These are phyloP conservation scores for Dromius quadrimaculatus DNA, from an alignment of 2,888 invertebrate genomes.

Conservation along the genomic window DNA sequence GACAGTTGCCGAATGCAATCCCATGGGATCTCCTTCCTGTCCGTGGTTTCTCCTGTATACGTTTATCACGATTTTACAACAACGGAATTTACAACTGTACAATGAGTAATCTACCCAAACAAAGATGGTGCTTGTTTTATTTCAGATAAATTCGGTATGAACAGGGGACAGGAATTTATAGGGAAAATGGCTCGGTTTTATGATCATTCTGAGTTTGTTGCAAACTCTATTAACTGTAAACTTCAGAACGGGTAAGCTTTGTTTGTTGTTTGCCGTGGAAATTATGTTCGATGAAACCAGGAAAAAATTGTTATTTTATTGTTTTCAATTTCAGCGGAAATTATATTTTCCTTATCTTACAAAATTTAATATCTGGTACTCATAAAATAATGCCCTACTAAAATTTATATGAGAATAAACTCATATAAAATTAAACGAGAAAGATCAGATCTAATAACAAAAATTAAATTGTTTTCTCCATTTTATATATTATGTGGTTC, in stretches of 20 bases:
- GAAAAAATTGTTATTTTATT: slow-evolving; percentile 20
- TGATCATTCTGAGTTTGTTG: slow-evolving; percentile 11
- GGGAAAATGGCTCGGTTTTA: slow-evolving; percentile 23
- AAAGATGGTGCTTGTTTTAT: slow-evolving; percentile 6
- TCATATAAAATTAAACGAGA: too few species aligned
- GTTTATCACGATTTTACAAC: slow-evolving; percentile 46
- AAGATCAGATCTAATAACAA: too few species aligned
- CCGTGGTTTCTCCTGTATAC: slow-evolving; percentile 24
- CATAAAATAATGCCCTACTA: too few species aligned
- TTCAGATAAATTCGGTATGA: slow-evolving; percentile 26
- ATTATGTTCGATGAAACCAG: slow-evolving; percentile 28
- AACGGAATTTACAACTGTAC: slow-evolving; percentile 34
- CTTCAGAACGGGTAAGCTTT: slow-evolving; percentile 12
- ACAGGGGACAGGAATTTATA: slow-evolving; percentile 6
- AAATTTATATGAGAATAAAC: too few species aligned
- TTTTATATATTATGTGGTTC: too few species aligned
- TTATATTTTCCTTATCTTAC: too few species aligned
- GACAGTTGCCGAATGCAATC: slow-evolving; percentile 2
- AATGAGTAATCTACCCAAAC: slow-evolving; percentile 38
- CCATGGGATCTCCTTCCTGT: slow-evolving; percentile 9
- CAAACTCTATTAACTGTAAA: slow-evolving; percentile 19
- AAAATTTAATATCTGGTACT: too few species aligned
- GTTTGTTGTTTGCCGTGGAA: slow-evolving; percentile 8
- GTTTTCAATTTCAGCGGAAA: slow-evolving; percentile 9
- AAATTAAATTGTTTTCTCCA: too few species aligned